Percentiles rank a stretch among this genome's conserved stretches.
phyloP scores from a whole-genome alignment of 1,140 invertebrate genomes.

The Prorops nasuta region DNA sequence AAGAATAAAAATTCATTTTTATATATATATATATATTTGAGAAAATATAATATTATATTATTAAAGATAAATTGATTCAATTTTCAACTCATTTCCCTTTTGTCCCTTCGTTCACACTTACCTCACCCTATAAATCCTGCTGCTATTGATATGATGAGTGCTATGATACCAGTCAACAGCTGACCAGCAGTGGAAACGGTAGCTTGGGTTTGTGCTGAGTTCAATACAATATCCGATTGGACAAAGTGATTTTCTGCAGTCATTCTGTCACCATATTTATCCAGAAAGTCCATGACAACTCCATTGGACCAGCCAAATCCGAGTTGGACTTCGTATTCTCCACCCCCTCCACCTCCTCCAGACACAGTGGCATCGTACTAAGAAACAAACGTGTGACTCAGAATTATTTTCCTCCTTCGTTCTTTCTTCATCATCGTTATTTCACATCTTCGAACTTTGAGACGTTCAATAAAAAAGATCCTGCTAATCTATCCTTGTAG shows the following conservation, averaged over 20 bases:
- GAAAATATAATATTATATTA: no score
- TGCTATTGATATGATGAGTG: constrained; percentile 56
- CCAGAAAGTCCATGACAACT: constrained; percentile 73
- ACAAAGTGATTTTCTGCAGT: constrained; percentile 45
- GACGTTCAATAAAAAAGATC: no score
- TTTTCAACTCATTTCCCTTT: no score
- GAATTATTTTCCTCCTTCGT: no score
- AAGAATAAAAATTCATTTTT: constrained; percentile 20
- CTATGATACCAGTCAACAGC: constrained; percentile 54
- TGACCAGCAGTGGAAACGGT: constrained; percentile 50
- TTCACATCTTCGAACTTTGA: no score
- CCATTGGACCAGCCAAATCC: constrained; percentile 92
- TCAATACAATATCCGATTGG: constrained; percentile 7
- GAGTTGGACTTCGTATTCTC: constrained; percentile 82
- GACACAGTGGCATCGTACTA: constrained; percentile 75
- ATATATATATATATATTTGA: no score
- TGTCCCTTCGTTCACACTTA: constrained; percentile 45
- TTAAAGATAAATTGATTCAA: no score
- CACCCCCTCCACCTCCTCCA: constrained; percentile 74
- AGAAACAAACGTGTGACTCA: no score
- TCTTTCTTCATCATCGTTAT: no score
- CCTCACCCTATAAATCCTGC: constrained; percentile 64
- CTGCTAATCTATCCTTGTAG: no score
- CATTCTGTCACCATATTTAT: constrained; percentile 64
- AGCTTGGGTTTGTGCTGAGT: constrained; percentile 12